Percentiles rank a stretch among this genome's conserved stretches.
These are phyloP conservation scores for Tinea semifulvella DNA, from an alignment of 2,888 invertebrate species.

Conservation along the genomic window DNA sequence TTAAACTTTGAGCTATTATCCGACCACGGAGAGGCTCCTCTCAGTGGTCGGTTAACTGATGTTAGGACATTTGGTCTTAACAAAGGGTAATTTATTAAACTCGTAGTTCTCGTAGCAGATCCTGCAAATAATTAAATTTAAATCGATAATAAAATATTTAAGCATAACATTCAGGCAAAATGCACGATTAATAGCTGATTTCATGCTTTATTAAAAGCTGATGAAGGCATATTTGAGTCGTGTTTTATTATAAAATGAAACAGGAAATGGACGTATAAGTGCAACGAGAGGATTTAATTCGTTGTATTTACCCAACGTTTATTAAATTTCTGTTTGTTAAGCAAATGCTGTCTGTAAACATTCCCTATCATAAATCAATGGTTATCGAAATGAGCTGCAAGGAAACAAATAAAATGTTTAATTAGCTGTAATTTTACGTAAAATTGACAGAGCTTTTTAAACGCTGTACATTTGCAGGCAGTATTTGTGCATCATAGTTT, in stretches of 20 bases:
- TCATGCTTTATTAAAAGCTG: constrained; percentile 3
- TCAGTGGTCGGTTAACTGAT: too few relatives aligned
- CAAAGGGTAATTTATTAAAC: too few relatives aligned
- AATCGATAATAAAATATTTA: neutral
- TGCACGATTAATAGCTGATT: constrained; percentile 1
- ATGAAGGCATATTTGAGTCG: constrained; percentile 6
- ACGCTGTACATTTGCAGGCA: too few relatives aligned
- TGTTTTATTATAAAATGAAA: constrained; percentile 7
- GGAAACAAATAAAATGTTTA: neutral
- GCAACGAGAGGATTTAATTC: constrained; percentile 5
- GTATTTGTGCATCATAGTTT: too few relatives aligned
- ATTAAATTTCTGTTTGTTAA: constrained; percentile 9
- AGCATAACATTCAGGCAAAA: neutral
- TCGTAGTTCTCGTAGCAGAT: too few relatives aligned
- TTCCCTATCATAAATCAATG: neutral
- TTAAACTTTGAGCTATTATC: too few relatives aligned
- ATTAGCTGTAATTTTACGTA: too few relatives aligned
- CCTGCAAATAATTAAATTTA: constrained; percentile 1
- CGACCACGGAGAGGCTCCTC: too few relatives aligned
- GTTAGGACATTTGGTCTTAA: too few relatives aligned
- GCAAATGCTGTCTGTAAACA: constrained; percentile 7
- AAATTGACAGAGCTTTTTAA: too few relatives aligned
- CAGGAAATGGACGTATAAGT: constrained; percentile 7
- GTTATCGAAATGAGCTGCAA: constrained; percentile 7
- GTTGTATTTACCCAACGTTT: constrained; percentile 3